These are phyloP conservation scores for Blastomussa wellsi DNA, from an alignment of 92 coral and sea anemone species.

Conservation along the genomic window DNA sequence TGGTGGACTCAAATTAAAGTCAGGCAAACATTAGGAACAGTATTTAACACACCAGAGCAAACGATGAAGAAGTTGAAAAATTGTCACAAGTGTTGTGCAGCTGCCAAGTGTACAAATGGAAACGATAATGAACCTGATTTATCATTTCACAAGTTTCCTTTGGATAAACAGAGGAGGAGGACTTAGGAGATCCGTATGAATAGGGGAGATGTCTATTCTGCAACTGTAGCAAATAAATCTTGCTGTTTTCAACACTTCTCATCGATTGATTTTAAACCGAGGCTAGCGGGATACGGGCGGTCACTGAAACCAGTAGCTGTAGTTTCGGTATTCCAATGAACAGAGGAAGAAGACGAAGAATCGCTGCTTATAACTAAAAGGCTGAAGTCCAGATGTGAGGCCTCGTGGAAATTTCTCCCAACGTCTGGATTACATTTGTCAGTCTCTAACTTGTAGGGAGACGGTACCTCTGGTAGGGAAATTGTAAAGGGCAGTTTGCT, in stretches of 20 bases:
- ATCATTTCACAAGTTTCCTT: constrained; percentile 57
- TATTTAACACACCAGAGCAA: background rate
- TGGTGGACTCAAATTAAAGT: too few species aligned
- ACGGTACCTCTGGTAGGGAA: constrained; percentile 52
- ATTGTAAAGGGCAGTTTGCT: constrained; percentile 29
- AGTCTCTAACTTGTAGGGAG: constrained; percentile 59
- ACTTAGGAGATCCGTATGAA: constrained; percentile 65
- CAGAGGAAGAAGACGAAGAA: constrained; percentile 23
- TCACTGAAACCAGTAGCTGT: constrained; percentile 50
- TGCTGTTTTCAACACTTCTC: constrained; percentile 70
- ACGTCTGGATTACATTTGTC: constrained; percentile 69
- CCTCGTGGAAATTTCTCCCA: constrained; percentile 67
- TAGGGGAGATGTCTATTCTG: constrained; percentile 51
- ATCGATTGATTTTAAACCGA: constrained; percentile 59
- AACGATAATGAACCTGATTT: constrained; percentile 63
- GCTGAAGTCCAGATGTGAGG: constrained; percentile 46
- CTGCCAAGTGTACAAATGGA: constrained; percentile 51
- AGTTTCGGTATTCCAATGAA: constrained; percentile 63
- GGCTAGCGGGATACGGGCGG: constrained; percentile 67
- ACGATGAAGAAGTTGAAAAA: background rate
- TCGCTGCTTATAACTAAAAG: constrained; percentile 49
- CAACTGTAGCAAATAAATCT: constrained; percentile 48
- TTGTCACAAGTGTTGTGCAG: constrained; percentile 58
- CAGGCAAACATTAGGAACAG: background rate
- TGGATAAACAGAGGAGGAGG: constrained; percentile 24